Percentiles rank a stretch among this genome's conserved stretches.
These are phyloP conservation scores for Peromyscus attwateri DNA, from an alignment of 2,797 vertebrate species.

Conservation along the genomic window DNA sequence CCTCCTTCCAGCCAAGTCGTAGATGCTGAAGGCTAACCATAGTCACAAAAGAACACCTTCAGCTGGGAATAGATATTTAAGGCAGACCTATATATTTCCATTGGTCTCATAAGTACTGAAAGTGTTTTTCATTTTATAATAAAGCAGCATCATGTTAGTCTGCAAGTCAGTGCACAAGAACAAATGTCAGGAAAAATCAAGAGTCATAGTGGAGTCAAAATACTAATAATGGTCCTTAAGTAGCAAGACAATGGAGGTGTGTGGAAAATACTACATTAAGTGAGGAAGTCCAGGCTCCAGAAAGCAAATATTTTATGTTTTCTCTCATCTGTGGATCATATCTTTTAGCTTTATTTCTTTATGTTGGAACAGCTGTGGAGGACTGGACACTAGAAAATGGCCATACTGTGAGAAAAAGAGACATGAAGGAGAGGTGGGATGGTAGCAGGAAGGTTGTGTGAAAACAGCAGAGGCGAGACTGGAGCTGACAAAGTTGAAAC, in stretches of 20 bases:
- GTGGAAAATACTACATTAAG: too few relatives aligned
- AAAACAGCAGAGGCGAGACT: background rate
- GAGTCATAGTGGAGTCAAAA: background rate
- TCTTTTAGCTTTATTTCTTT: background rate
- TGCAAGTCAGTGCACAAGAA: background rate
- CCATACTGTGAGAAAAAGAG: background rate
- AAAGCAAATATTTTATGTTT: background rate
- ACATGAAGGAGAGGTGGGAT: background rate
- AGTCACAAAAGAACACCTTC: background rate
- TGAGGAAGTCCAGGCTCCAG: background rate
- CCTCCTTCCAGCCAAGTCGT: background rate
- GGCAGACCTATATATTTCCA: background rate
- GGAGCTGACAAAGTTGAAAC: background rate
- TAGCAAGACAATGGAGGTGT: background rate
- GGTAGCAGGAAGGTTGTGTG: background rate
- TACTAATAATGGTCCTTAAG: background rate
- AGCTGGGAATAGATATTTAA: background rate
- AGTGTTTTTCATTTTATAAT: background rate
- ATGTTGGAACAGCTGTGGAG: background rate
- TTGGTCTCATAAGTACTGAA: background rate
- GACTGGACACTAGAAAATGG: background rate
- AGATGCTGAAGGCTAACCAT: background rate
- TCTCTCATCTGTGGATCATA: background rate
- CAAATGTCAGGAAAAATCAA: conserved; percentile 41
- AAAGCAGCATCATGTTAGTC: background rate